These are phyloP conservation scores for Xiphophorus couchianus DNA, from an alignment of 2,113 vertebrate genomes.

Conservation along the genomic window DNA sequence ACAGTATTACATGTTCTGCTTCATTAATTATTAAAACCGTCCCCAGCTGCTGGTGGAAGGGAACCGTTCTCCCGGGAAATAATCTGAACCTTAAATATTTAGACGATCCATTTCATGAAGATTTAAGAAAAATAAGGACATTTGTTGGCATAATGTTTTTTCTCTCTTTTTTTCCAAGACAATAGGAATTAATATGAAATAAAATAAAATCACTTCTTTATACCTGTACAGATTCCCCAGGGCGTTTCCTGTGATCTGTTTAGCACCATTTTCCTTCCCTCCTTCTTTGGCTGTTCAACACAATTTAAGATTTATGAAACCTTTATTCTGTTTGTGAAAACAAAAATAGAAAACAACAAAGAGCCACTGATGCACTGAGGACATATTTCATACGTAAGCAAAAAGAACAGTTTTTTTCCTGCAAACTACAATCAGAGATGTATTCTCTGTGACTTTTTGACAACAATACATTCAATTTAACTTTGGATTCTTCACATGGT, in stretches of 20 bases:
- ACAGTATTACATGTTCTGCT: slow-evolving; percentile 74
- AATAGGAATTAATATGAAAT: background rate
- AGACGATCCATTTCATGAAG: slow-evolving; percentile 22
- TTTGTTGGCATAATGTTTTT: background rate
- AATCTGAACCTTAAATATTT: slow-evolving; percentile 79
- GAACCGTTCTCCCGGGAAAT: slow-evolving; percentile 76
- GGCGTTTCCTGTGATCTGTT: slow-evolving; percentile 95
- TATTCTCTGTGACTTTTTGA: too few species aligned
- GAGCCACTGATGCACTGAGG: too few species aligned
- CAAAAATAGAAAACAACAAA: too few species aligned
- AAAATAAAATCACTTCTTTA: background rate
- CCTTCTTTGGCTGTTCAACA: slow-evolving; percentile 78
- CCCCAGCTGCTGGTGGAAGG: slow-evolving; percentile 75
- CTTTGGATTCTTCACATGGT: too few species aligned
- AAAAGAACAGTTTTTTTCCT: too few species aligned
- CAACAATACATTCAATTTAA: too few species aligned
- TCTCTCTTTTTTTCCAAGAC: background rate
- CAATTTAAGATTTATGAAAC: too few species aligned
- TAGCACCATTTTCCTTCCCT: slow-evolving; percentile 80
- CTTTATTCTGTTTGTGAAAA: too few species aligned
- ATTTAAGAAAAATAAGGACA: background rate
- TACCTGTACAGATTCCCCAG: slow-evolving; percentile 96
- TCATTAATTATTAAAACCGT: slow-evolving; percentile 91
- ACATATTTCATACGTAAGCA: too few species aligned
- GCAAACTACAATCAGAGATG: too few species aligned